A percentile compares a stretch with the other conserved stretches of the same genome.
Conservation (phyloP, 23 tunicate genomes). For the Ciona savignyi region DNA sequence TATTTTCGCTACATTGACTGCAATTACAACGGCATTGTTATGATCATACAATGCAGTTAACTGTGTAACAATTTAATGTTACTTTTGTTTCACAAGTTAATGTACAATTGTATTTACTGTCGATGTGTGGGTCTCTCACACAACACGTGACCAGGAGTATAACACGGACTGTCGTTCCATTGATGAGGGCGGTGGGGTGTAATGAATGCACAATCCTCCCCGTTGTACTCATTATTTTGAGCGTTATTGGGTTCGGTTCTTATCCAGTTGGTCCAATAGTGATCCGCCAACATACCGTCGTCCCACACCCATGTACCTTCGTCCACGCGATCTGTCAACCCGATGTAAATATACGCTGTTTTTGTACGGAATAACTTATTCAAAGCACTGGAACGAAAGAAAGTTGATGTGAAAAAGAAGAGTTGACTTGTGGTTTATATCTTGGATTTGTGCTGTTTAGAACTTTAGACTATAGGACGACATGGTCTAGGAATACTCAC, state of each 20-base stretch:
- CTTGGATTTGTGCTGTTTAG: no score
- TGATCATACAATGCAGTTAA: no score
- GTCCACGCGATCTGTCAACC: background rate
- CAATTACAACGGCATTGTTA: no score
- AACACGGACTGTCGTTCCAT: background rate
- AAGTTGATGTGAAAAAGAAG: no score
- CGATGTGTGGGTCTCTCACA: background rate
- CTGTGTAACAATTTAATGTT: no score
- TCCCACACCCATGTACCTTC: background rate
- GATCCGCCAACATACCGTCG: background rate
- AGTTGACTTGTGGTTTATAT: no score
- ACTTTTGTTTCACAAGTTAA: no score
- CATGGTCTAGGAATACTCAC: no score
- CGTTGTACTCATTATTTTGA: background rate
- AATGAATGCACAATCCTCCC: background rate
- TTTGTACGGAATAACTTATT: background rate
- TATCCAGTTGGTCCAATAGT: background rate
- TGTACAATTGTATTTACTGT: no score
- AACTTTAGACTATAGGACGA: no score
- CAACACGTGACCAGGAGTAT: background rate
- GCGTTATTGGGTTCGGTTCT: background rate
- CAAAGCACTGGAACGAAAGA: background rate
- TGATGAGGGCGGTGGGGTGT: background rate
- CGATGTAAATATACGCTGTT: background rate
- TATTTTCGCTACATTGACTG: no score